These are phyloP conservation scores for Lonchura striata DNA, from an alignment of 2,113 vertebrate genomes.

Conservation along the genomic window DNA sequence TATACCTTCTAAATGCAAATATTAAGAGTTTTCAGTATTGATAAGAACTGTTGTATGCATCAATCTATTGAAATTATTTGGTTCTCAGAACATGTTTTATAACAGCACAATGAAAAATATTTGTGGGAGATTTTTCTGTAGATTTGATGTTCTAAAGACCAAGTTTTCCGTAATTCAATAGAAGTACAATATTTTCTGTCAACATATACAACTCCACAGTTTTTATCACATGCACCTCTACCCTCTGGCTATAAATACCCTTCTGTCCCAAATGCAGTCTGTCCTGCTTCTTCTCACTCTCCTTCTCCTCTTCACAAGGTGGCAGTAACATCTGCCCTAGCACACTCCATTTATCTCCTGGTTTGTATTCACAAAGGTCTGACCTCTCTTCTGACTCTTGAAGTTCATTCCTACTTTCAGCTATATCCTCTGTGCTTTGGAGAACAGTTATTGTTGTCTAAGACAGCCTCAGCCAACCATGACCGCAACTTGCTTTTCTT, in stretches of 20 bases:
- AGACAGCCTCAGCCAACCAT: not conserved
- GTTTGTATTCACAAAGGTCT: not conserved
- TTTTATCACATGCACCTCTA: not conserved
- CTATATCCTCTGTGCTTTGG: not conserved
- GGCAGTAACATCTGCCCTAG: not conserved
- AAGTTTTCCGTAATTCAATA: not conserved
- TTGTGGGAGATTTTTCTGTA: not conserved
- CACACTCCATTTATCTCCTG: not conserved
- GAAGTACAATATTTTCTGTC: not conserved
- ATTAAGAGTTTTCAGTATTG: not conserved
- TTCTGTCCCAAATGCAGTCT: not conserved
- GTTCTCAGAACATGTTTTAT: not conserved
- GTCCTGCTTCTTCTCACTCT: not conserved
- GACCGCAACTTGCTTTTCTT: not conserved
- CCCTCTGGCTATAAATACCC: fast-evolving
- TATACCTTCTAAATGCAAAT: not conserved
- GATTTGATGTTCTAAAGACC: not conserved
- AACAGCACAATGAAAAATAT: not conserved
- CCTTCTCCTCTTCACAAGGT: not conserved
- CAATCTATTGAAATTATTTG: fast-evolving
- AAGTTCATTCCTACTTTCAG: not conserved
- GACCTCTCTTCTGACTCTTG: not conserved
- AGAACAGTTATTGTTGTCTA: not conserved
- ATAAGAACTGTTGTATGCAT: not conserved
- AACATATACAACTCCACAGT: fast-evolving